phyloP scores from a whole-genome alignment of 2,888 invertebrate species.

The Sipha maydis region DNA sequence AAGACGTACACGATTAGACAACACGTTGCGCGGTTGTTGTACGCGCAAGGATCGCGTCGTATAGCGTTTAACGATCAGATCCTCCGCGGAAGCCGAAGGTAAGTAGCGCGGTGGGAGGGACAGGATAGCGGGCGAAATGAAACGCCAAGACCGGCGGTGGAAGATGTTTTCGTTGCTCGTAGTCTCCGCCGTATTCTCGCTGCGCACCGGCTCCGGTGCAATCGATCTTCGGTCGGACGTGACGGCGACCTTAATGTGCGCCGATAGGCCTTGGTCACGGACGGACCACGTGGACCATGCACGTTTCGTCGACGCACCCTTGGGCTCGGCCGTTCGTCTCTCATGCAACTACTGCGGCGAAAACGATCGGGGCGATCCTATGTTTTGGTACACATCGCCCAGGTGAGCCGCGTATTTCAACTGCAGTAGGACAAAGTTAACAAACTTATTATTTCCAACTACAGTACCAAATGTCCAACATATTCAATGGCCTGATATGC shows the following conservation, averaged over 20 bases:
- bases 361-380: conserved; percentile 68
- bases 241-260: conserved; percentile 18
- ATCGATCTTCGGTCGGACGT: neutral
- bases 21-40: neutral
- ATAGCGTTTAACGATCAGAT: neutral
- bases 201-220: neutral
- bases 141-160: no score
- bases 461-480: no score
- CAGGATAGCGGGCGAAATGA: no score
- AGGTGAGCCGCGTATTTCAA: conserved; percentile 31
- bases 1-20: no score
- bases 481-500: no score
- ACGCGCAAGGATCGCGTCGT: neutral
- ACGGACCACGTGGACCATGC: neutral
- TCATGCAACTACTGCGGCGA: conserved; percentile 67
- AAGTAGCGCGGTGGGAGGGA: no score
- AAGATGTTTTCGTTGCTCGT: no score
- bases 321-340: conserved; percentile 34
- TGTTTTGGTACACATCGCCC: conserved; percentile 69
- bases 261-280: conserved; percentile 30
- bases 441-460: no score
- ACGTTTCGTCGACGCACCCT: conserved; percentile 27
- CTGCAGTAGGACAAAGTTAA: neutral
- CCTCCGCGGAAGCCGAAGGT: neutral
- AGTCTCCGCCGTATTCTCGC: neutral